Base-by-base conservation (phyloP, 1,140 invertebrate genomes). In the Uloborus diversus region DNA sequence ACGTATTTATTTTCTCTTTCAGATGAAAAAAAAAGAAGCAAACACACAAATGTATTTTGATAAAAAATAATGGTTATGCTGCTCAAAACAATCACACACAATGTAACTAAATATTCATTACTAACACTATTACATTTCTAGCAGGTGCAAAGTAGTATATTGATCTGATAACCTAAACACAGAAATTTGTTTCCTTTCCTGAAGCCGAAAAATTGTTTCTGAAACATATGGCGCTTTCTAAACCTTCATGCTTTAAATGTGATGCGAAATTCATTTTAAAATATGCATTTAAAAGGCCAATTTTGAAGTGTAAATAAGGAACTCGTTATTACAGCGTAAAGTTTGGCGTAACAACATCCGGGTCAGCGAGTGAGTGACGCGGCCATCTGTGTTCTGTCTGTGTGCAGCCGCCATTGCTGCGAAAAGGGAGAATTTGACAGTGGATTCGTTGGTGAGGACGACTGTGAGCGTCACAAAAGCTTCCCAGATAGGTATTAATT, bases 391-490 rank as follows among this genome's bases (percentile, higher is more conserved):
- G 23, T 33, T 59, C 1, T 59, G 56, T 62, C 14, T 65, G 49
- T 78, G 49, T 57, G 47, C 61, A 56, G 73, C 73, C 73, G 73
- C 73, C 73, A 78, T 78, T 78, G 73, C 73, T 78, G 37, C 23
- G 64, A 42, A 49, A 42, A 47, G 30, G 47, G 32, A 32, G 73
- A 64, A 66, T 53, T 66, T 49, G 64, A 66, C 64, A 49, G 33
- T 53, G 49, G 17, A 20, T 53, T 14, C 49, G 4, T 53, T 53
- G 49, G 49, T 20, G 49, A 53, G 5, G 49, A n/a, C 13, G 20
- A 20, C 23, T 20, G n/a, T n/a, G 17, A 7, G n/a, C 11, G 9
- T 9, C 23, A 17, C n/a, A 53, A 53, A 53, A 42, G 17, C 7
- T 17, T 17, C 37, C 37, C 37, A 9, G 7, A 9, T 42, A 9